Percentiles rank a stretch among this genome's conserved stretches.
These are phyloP conservation scores for Stictocephala bisonia DNA, from an alignment of 2,888 invertebrate genomes.

Conservation along the genomic window DNA sequence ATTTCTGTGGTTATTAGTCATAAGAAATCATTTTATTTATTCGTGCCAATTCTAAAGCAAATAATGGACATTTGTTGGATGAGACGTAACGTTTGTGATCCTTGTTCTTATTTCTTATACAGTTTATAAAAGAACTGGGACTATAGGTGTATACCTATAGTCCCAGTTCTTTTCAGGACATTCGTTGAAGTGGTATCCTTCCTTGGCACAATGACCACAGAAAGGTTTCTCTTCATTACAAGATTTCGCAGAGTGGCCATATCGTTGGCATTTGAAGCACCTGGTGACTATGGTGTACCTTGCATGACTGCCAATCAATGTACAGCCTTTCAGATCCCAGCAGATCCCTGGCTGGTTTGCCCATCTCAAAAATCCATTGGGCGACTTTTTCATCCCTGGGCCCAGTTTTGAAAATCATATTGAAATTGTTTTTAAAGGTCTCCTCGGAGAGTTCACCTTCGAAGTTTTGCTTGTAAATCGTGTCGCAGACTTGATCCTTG, in stretches of 20 bases:
- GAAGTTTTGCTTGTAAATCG: background rate
- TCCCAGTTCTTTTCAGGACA: constrained; percentile 3
- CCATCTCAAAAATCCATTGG: background rate
- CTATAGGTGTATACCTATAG: too few species aligned
- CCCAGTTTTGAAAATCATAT: background rate
- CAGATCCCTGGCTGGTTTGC: background rate
- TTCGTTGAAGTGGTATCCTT: constrained; percentile 8
- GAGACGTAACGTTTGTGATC: too few species aligned
- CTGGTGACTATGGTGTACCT: constrained; percentile 44
- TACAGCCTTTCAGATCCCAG: constrained; percentile 33
- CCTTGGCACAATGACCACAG: constrained; percentile 48
- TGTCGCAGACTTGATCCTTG: background rate
- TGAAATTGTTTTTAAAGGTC: background rate
- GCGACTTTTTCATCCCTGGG: background rate
- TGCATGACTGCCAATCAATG: constrained; percentile 49
- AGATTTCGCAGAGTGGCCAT: constrained; percentile 50
- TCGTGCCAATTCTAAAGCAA: too few species aligned
- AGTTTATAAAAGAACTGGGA: too few species aligned
- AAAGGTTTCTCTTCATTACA: background rate
- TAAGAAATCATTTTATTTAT: too few species aligned
- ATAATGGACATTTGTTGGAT: too few species aligned
- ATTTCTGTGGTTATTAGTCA: too few species aligned
- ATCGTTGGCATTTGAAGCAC: constrained; percentile 54
- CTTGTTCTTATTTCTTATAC: too few species aligned
- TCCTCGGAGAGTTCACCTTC: background rate